Evolutionary conservation across 92 coral and sea anemone genomes (phyloP), one percentile per base, ranked within the genome.

Genomic region (Heteractis magnifica): DNA sequence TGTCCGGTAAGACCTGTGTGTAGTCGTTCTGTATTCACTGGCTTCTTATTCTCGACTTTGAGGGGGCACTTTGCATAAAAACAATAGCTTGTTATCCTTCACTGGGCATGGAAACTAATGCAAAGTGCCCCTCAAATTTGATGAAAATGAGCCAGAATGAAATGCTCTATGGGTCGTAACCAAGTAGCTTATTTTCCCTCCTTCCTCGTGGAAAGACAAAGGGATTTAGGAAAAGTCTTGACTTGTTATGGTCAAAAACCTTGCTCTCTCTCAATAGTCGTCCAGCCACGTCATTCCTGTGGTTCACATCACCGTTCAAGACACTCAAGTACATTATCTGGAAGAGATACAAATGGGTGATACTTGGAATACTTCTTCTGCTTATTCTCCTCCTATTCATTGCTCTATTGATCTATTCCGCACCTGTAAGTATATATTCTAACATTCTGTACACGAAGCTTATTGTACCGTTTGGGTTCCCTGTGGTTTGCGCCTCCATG

Each of bases 221-320:
- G 44, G 44, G 44, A 0, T 34, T 34, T 34, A 34, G 44, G 44
- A 34, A 34, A 34, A 34, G 44, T 34, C 41, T 18, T 73, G 11
- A 10, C 11, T 13, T 72, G 5, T 62, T 18, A 23, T 62, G 8
- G 10, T 62, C 18, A 18, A 62, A 18, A 62, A 23, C 23, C 26
- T 62, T 18, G 6, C 19, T 6, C 20, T 62, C 70, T 18, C 18
- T 62, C 26, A n/a, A 6, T 88, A 93, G 97, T 21, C 97, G 97
- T 6, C 97, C 97, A 12, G 92, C 93, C 18, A 93, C 97, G 49
- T 93, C 97, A 18, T 93, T 93, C 90, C 65, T 93, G 85, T 93
- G 93, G 94, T 91, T 93, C 78, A 88, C 94, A n/a, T 90, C 93
- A 1, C 97, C 97, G 15, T 90, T 91, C 90, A 93, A 93, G 86